Percentiles rank a stretch among this genome's conserved stretches.
These are phyloP conservation scores for Aleiodes testaceus DNA, from an alignment of 2,888 invertebrate genomes.

Conservation along the genomic window DNA sequence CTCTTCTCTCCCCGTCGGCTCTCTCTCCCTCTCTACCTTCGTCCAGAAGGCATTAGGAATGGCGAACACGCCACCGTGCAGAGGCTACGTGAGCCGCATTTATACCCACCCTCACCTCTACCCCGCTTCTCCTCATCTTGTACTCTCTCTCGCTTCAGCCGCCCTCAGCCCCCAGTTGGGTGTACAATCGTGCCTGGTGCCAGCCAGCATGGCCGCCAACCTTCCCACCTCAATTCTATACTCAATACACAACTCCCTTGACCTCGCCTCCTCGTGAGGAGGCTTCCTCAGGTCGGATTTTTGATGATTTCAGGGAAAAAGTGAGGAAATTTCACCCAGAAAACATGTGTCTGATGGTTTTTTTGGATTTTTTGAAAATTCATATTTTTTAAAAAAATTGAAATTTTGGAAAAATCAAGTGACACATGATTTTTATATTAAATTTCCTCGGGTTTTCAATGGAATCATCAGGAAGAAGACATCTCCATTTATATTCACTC, in stretches of 20 bases:
- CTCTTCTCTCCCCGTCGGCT: constrained; percentile 58
- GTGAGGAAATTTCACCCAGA: no score
- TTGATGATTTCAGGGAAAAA: no score
- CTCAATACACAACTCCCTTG: constrained; percentile 44
- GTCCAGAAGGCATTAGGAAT: constrained; percentile 77
- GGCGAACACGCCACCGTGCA: constrained; percentile 78
- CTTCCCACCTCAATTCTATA: constrained; percentile 55
- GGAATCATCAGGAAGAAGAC: no score
- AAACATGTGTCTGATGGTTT: no score
- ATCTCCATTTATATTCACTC: no score
- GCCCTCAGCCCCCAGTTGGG: constrained; percentile 55
- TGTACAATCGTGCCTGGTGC: constrained; percentile 62
- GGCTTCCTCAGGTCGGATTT: constrained; percentile 38
- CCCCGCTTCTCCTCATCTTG: constrained; percentile 55
- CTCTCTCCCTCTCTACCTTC: constrained; percentile 53
- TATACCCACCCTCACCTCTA: constrained; percentile 68
- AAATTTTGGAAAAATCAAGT: no score
- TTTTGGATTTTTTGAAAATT: no score
- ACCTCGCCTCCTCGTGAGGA: constrained; percentile 34
- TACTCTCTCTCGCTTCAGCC: constrained; percentile 45
- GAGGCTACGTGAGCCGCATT: constrained; percentile 77
- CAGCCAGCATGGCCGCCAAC: constrained; percentile 70
- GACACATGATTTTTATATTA: no score
- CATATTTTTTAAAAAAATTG: no score
- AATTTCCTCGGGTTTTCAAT: no score